phyloP scores from a whole-genome alignment of 2,797 vertebrate species.

The Naso thynnoides region DNA sequence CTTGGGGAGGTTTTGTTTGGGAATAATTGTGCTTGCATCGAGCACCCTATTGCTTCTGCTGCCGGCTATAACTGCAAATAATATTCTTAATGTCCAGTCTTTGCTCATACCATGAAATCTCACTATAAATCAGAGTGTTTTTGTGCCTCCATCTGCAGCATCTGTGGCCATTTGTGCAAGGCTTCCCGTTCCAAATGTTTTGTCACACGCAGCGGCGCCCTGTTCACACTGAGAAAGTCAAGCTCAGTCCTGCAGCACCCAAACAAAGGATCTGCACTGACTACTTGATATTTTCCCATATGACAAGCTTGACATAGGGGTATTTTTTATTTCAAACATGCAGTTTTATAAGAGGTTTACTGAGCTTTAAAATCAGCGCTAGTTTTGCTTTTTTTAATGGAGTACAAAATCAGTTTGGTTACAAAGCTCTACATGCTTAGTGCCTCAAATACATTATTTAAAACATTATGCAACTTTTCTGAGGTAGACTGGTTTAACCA shows the following conservation, averaged over 20 bases:
- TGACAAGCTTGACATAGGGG: not conserved
- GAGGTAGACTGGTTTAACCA: not conserved
- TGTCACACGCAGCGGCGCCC: constrained; percentile 15
- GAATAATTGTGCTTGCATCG: constrained; percentile 58
- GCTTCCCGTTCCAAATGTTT: constrained; percentile 22
- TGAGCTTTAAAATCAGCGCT: not conserved
- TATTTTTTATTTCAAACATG: constrained; percentile 18
- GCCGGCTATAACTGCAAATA: constrained; percentile 40
- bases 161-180: constrained; percentile 17
- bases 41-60: constrained; percentile 46
- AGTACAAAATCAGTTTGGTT: not conserved
- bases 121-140: constrained; percentile 28
- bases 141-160: constrained; percentile 31
- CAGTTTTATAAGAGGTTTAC: not conserved
- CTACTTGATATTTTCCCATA: constrained; percentile 8
- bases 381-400: not conserved
- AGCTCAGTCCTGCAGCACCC: not conserved
- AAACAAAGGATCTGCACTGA: constrained; percentile 4
- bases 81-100: constrained; percentile 49
- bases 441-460: not conserved
- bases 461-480: not conserved
- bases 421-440: not conserved
- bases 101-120: constrained; percentile 37
- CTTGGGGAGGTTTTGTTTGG: constrained; percentile 48
- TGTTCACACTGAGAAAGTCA: not conserved